Evolutionary conservation across 2,113 vertebrate genomes (phyloP), one percentile per base, ranked within the genome.

Genomic region (Vimba vimba): DNA sequence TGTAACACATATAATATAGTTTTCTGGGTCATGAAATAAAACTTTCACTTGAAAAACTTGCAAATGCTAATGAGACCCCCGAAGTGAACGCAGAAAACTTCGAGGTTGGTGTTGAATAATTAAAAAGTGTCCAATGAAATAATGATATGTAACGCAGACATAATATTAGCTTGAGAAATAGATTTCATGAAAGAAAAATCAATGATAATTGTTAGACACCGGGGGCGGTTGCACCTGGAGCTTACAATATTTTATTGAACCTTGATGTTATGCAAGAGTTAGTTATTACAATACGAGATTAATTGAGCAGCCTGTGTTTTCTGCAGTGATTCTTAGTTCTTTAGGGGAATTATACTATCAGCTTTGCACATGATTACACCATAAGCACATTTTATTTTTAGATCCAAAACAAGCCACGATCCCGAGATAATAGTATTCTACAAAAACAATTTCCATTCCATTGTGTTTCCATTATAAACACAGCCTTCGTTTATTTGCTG

Each of bases 11-110:
- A 87, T 90, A 91, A 79, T 85, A 83, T 90, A 92, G 90, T 90
- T 94, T 94, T 94, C 92, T 94, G 92, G 94, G 94, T 95, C 94
- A 94, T 87, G 93, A 93, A 94, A 94, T 94, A 87, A 85, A 87
- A 85, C 71, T 92, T 86, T 84, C 12, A 39, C 93, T 94, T 93
- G 91, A 73, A 71, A 73, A 83, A 83, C 91, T 90, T 62, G 88
- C 94, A 94, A 94, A 93, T 92, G 43, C 89, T 94, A 94, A 94
- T 94, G 91, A 95, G 94, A 87, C 93, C 88, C 91, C 91, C 13
- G 66, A 93, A 91, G 93, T 93, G 80, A 83, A 87, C 69, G 80
- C 90, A 89, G 86, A 81, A 89, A 89, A 90, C 84, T 90, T 92
- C 57, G 73, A 86, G 87, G 87, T 86, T 86, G 83, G 64, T 82